Percentiles rank a stretch among this genome's conserved stretches.
Evolutionary conservation across 1,140 invertebrate genomes (phyloP).

Genomic region (Penaeus japonicus): DNA sequence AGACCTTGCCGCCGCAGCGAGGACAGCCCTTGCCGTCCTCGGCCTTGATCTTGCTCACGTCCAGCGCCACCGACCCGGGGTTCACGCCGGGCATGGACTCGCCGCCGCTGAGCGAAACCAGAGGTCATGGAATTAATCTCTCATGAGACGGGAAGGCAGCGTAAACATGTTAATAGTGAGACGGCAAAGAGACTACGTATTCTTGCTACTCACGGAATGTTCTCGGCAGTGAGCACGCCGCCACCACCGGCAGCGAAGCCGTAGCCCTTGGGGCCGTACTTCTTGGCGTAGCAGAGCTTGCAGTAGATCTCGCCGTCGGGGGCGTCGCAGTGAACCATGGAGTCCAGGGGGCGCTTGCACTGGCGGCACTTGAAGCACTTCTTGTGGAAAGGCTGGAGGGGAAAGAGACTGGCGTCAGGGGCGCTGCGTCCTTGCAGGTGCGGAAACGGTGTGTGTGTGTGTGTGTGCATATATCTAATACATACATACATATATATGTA

Average conservation of each 20-base stretch:
- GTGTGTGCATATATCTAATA: neutral
- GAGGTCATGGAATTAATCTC: neutral
- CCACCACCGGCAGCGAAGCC: slow-evolving; percentile 76
- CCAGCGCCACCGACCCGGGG: slow-evolving; percentile 23
- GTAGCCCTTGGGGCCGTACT: slow-evolving; percentile 87
- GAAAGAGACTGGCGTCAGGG: neutral
- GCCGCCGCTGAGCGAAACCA: slow-evolving; percentile 38
- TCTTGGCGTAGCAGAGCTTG: slow-evolving; percentile 81
- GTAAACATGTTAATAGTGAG: neutral
- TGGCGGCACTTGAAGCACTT: slow-evolving; percentile 94
- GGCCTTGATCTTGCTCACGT: slow-evolving; percentile 80
- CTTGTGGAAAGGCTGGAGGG: slow-evolving; percentile 90
- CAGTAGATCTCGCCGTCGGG: slow-evolving; percentile 91
- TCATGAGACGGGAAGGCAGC: neutral
- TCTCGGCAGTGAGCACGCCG: slow-evolving; percentile 66
- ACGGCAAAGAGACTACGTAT: no score
- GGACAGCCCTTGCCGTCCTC: slow-evolving; percentile 88
- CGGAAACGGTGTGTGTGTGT: neutral
- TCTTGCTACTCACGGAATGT: slow-evolving; percentile 56
- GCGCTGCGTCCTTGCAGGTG: neutral
- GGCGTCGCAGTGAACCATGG: slow-evolving; percentile 91
- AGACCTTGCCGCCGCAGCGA: slow-evolving; percentile 90
- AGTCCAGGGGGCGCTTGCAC: slow-evolving; percentile 91
- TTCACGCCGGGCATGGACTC: slow-evolving; percentile 46
- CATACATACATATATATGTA: neutral